A percentile compares a stretch with the other conserved stretches of the same genome.
phyloP scores from a whole-genome alignment of 1,140 invertebrate species.

The Reticulitermes speratus region DNA sequence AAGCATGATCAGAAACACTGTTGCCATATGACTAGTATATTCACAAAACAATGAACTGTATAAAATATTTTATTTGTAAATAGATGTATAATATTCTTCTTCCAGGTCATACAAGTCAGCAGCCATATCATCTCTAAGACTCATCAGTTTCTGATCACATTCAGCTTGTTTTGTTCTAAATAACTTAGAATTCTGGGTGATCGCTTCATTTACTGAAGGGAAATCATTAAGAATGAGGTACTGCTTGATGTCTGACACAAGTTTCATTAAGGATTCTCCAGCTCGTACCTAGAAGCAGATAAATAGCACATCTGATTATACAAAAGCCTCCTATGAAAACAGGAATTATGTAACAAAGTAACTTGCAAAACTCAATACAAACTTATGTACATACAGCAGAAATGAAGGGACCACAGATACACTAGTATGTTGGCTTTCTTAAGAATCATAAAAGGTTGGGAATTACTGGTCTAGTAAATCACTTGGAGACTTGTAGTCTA shows the following conservation, averaged over 20 bases:
- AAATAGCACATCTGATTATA: no score
- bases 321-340: no score
- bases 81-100: conserved; percentile 96
- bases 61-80: conserved; percentile 71
- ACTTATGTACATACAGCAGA: not conserved
- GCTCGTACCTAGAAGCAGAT: conserved; percentile 67
- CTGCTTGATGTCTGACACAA: conserved; percentile 95
- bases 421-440: no score
- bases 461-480: no score
- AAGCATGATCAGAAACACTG: no score
- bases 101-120: conserved; percentile 93
- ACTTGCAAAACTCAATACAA: not conserved
- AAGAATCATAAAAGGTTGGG: no score
- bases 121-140: conserved; percentile 90
- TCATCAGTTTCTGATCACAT: conserved; percentile 91
- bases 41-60: not conserved
- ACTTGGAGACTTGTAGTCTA: no score
- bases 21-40: not conserved
- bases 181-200: conserved; percentile 84
- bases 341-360: no score
- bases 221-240: conserved; percentile 97
- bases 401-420: no score
- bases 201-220: conserved; percentile 94
- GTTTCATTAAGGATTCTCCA: conserved; percentile 93
- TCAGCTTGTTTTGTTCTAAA: conserved; percentile 87